Percentiles rank a stretch among this genome's conserved stretches.
phyloP scores from a whole-genome alignment of 2,888 invertebrate species.

The Lobophora halterata region DNA sequence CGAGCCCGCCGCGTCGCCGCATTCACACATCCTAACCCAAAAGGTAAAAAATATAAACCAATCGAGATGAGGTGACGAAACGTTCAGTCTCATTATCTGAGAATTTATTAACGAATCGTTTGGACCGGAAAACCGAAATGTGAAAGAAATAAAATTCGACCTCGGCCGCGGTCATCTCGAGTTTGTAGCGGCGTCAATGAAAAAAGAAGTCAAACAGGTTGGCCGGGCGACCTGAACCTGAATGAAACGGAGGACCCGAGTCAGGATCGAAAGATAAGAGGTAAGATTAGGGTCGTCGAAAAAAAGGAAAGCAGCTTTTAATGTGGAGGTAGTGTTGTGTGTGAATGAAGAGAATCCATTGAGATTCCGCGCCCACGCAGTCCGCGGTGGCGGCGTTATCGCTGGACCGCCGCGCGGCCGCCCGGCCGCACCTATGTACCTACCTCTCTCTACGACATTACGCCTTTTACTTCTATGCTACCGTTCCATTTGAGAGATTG shows the following conservation, averaged over 20 bases:
- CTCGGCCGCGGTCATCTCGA: constrained; percentile 78
- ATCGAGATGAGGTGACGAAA: constrained; percentile 81
- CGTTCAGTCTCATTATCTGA: constrained; percentile 81
- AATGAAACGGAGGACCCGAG: constrained; percentile 75
- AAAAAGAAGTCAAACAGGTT: constrained; percentile 78
- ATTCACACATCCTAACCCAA: constrained; percentile 75
- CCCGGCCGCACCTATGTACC: constrained; percentile 21
- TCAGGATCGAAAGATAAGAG: constrained; percentile 77
- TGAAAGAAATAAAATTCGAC: constrained; percentile 80
- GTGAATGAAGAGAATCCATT: constrained; percentile 79
- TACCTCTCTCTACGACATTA: background rate
- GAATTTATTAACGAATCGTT: constrained; percentile 80
- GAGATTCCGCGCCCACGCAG: constrained; percentile 74
- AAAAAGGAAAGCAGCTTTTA: constrained; percentile 75
- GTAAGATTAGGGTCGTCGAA: constrained; percentile 71
- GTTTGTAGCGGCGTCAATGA: constrained; percentile 77
- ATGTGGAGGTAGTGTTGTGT: constrained; percentile 77
- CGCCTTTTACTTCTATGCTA: too few species aligned
- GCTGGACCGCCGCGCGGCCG: constrained; percentile 42
- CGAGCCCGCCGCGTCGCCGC: constrained; percentile 62
- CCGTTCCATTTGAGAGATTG: too few species aligned
- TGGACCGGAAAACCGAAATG: constrained; percentile 80
- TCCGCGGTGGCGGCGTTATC: constrained; percentile 48
- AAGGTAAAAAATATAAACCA: constrained; percentile 72
- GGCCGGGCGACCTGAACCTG: constrained; percentile 69